Evolutionary conservation across 2,113 vertebrate species (phyloP).

Genomic region (Verasper variegatus): DNA sequence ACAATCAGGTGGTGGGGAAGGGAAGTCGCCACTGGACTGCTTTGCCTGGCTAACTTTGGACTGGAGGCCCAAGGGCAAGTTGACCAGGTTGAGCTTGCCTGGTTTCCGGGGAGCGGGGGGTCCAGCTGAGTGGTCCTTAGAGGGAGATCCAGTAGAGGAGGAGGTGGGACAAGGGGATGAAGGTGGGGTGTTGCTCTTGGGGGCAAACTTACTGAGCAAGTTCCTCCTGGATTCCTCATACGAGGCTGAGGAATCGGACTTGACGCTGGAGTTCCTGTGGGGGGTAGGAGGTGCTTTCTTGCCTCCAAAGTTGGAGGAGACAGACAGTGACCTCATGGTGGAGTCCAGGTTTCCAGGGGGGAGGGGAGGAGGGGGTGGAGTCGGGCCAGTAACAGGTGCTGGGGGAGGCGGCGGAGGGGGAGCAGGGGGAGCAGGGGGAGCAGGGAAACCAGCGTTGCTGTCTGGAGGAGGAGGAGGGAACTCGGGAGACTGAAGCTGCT

Average conservation of each 20-base stretch:
- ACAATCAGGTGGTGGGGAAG: constrained; percentile 86
- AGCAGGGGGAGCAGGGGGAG: constrained; percentile 65
- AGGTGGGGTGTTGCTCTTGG: constrained; percentile 62
- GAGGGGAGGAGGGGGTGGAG: constrained; percentile 78
- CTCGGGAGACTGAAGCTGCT: constrained; percentile 84
- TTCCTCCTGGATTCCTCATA: constrained; percentile 89
- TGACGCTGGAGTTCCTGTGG: constrained; percentile 92
- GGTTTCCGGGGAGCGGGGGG: constrained; percentile 93
- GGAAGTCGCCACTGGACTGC: constrained; percentile 85
- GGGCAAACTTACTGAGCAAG: constrained; percentile 91
- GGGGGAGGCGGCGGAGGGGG: constrained; percentile 71
- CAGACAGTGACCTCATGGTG: constrained; percentile 79
- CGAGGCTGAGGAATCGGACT: constrained; percentile 81
- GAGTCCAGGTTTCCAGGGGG: constrained; percentile 81
- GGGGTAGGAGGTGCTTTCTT: constrained; percentile 94
- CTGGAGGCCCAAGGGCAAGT: constrained; percentile 87
- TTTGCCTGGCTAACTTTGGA: constrained; percentile 78
- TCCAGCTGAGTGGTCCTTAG: constrained; percentile 83
- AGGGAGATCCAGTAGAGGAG: constrained; percentile 78
- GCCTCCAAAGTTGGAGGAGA: constrained; percentile 76
- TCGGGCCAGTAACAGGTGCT: constrained; percentile 68
- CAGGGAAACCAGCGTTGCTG: constrained; percentile 52
- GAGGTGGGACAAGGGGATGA: constrained; percentile 70
- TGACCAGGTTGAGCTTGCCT: constrained; percentile 90
- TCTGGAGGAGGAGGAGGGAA: constrained; percentile 85